Evolutionary conservation across 2,113 vertebrate species (phyloP).

Genomic region (Hippocampus barbouri): DNA sequence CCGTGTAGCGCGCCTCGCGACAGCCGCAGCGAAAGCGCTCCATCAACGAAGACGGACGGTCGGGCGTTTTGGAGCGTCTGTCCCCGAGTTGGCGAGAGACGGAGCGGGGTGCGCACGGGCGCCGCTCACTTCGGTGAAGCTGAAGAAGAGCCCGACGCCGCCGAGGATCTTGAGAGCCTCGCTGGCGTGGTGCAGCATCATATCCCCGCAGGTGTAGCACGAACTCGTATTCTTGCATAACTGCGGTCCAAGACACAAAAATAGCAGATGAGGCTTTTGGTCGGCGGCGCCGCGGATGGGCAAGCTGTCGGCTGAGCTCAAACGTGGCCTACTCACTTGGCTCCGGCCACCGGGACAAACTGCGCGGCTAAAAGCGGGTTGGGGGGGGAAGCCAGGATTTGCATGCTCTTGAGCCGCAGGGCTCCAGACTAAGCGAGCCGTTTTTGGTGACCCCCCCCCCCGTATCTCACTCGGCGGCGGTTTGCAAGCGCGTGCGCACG

Average conservation of each 20-base stretch:
- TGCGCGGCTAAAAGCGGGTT: background rate
- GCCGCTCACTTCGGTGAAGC: constrained; percentile 85
- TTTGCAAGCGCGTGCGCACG: too few relatives aligned
- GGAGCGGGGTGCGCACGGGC: too few relatives aligned
- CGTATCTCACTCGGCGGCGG: too few relatives aligned
- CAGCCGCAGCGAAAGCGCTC: too few relatives aligned
- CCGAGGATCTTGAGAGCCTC: constrained; percentile 88
- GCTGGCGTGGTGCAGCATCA: constrained; percentile 80
- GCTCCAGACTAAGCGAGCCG: too few relatives aligned
- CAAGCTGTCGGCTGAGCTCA: background rate
- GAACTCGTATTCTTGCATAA: constrained; percentile 42
- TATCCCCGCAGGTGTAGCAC: constrained; percentile 77
- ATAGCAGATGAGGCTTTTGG: background rate
- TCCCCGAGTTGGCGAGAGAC: background rate
- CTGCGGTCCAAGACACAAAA: constrained; percentile 38
- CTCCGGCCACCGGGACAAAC: background rate
- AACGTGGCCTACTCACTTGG: constrained; percentile 8
- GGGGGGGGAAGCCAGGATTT: background rate
- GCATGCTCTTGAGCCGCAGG: too few relatives aligned
- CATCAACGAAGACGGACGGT: too few relatives aligned
- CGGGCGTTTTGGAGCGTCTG: too few relatives aligned
- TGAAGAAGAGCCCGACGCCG: constrained; percentile 91
- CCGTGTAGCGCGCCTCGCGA: too few relatives aligned
- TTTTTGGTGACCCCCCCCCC: too few relatives aligned
- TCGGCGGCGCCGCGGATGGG: constrained; percentile 17